Conservation (phyloP, 2,113 vertebrate species). For the Mungos mungo region DNA sequence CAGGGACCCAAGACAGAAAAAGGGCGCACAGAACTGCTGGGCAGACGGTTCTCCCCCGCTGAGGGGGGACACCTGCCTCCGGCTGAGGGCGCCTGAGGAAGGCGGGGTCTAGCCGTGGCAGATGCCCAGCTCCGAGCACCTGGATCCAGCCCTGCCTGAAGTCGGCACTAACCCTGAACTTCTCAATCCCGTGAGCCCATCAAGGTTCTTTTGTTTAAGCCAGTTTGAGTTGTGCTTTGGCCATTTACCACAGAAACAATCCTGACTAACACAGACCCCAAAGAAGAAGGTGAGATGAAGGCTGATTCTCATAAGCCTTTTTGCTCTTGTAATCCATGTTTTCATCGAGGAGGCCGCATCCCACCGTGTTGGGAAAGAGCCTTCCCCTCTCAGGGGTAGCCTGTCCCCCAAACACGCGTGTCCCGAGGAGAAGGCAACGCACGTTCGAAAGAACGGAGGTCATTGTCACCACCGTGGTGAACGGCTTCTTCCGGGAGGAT, state of each 20-base stretch:
- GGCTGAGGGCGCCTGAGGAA: neutral
- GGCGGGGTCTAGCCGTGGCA: neutral
- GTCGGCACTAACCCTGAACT: neutral
- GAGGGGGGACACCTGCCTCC: neutral
- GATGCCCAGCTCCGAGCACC: neutral
- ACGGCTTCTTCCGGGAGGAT: neutral
- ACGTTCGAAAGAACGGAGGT: neutral
- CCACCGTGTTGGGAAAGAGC: neutral
- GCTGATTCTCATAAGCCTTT: neutral
- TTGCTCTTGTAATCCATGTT: neutral
- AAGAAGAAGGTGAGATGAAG: neutral
- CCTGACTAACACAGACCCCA: neutral
- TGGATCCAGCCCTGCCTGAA: neutral
- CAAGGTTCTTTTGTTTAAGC: neutral
- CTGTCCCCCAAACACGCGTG: neutral
- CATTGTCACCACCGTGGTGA: too few relatives aligned
- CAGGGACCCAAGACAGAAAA: neutral
- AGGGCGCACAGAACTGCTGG: neutral
- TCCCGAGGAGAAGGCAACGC: neutral
- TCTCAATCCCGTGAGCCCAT: neutral
- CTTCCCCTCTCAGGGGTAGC: neutral
- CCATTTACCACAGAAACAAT: conserved; percentile 6
- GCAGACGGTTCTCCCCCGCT: neutral
- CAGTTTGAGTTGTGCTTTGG: neutral
- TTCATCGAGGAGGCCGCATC: neutral